Conservation (phyloP, 2,888 invertebrate genomes). For the Chrysolina haemoptera region DNA sequence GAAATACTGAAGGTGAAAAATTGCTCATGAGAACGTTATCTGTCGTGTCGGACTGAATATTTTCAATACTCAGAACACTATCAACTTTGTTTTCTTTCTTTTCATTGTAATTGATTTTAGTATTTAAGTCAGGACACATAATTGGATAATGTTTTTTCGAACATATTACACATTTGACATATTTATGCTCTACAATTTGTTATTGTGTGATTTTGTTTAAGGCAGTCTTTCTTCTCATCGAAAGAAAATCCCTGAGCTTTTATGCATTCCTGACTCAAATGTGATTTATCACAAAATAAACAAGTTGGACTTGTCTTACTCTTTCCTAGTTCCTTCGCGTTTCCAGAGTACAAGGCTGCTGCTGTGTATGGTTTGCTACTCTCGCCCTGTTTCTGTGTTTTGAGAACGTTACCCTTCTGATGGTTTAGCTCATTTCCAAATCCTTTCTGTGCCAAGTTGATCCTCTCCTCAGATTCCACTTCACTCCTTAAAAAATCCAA, state of each 20-base stretch:
- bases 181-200: neutral
- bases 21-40: slow-evolving; percentile 21
- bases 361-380: neutral
- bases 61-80: slow-evolving; percentile 1
- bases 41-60: neutral
- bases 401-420: slow-evolving; percentile 18
- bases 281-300: slow-evolving; percentile 18
- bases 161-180: slow-evolving; percentile 26
- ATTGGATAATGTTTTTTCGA: slow-evolving; percentile 6
- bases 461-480: slow-evolving; percentile 18
- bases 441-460: slow-evolving; percentile 9
- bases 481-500: slow-evolving; percentile 26
- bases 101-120: slow-evolving; percentile 14
- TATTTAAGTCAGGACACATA: slow-evolving; percentile 18
- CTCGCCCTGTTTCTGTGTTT: neutral
- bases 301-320: slow-evolving; percentile 26
- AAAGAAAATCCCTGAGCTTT: slow-evolving; percentile 15
- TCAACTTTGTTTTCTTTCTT: slow-evolving; percentile 21
- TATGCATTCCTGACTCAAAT: no score
- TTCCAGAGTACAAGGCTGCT: neutral
- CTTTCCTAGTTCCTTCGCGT: slow-evolving; percentile 6
- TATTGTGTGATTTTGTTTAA: slow-evolving; percentile 5
- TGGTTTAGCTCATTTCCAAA: slow-evolving; percentile 3
- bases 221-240: neutral
- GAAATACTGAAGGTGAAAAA: slow-evolving; percentile 9